These are phyloP conservation scores for Centropus unirufus DNA, from an alignment of 2,113 vertebrate genomes.

Conservation along the genomic window DNA sequence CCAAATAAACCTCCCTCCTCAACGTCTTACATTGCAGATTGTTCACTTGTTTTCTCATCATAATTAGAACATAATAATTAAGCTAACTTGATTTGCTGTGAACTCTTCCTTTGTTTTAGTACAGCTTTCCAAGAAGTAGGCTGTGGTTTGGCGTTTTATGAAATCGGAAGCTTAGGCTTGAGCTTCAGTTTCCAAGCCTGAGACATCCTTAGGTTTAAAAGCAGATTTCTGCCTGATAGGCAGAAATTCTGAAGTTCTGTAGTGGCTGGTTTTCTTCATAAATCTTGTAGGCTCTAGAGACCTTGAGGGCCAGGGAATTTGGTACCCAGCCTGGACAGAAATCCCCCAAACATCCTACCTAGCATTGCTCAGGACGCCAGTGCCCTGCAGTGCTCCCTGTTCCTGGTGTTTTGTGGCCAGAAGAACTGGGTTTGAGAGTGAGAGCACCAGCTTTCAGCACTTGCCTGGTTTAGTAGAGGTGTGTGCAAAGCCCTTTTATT, in stretches of 20 bases:
- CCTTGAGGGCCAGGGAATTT: background rate
- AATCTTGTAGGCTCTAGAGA: background rate
- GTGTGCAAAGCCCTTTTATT: background rate
- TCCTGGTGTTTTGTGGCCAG: background rate
- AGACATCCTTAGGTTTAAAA: background rate
- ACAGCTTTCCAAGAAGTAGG: background rate
- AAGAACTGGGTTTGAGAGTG: background rate
- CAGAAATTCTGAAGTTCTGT: too few species aligned
- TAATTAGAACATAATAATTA: background rate
- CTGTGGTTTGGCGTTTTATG: background rate
- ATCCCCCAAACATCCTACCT: background rate
- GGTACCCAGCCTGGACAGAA: background rate
- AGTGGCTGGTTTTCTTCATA: background rate
- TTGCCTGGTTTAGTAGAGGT: background rate
- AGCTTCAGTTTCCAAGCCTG: background rate
- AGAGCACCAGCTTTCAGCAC: background rate
- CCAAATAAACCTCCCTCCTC: background rate
- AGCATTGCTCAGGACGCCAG: background rate
- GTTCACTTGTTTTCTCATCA: background rate
- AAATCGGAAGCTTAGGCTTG: background rate
- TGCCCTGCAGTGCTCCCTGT: accelerated
- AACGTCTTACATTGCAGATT: background rate
- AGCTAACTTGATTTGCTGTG: background rate
- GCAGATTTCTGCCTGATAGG: background rate
- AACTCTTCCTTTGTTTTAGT: background rate